A percentile compares a stretch with the other conserved stretches of the same genome.
Conservation (phyloP, 2,797 vertebrate species). For the Enteromius thamalakanensis region DNA sequence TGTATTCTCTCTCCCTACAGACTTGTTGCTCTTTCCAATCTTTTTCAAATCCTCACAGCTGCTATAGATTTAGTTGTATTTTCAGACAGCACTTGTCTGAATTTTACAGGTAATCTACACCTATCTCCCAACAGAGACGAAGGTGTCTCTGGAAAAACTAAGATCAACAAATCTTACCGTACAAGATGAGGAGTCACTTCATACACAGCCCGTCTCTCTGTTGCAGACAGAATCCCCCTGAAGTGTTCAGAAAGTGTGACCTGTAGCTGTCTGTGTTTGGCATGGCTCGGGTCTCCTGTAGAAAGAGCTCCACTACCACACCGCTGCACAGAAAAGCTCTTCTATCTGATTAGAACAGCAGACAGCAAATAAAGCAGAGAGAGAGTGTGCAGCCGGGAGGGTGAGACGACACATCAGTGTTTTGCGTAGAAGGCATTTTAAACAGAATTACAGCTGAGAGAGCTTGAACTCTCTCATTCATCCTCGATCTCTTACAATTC, state of each 20-base stretch:
- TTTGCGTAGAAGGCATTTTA: constrained; percentile 34
- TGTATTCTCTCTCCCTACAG: neutral
- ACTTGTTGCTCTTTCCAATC: constrained; percentile 4
- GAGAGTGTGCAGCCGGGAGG: constrained; percentile 7
- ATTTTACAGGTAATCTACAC: neutral
- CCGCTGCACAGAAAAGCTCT: constrained; percentile 24
- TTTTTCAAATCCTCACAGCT: neutral
- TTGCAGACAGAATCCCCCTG: neutral
- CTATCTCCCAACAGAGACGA: neutral
- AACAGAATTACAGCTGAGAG: constrained; percentile 37
- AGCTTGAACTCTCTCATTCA: neutral
- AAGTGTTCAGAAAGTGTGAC: constrained; percentile 2
- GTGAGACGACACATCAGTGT: constrained; percentile 2
- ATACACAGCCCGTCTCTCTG: neutral
- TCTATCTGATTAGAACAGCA: constrained; percentile 40
- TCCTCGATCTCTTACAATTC: constrained; percentile 9
- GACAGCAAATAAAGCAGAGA: constrained; percentile 6
- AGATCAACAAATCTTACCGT: constrained; percentile 27
- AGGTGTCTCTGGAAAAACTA: neutral
- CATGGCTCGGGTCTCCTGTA: constrained; percentile 35
- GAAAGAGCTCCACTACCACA: neutral
- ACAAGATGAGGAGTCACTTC: neutral
- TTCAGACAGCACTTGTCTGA: neutral
- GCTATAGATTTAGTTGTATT: neutral
- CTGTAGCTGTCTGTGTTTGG: constrained; percentile 27